A percentile compares a stretch with the other conserved stretches of the same genome.
Conservation (phyloP, 2,113 vertebrate genomes). For the Cyanoramphus novaezelandiae region DNA sequence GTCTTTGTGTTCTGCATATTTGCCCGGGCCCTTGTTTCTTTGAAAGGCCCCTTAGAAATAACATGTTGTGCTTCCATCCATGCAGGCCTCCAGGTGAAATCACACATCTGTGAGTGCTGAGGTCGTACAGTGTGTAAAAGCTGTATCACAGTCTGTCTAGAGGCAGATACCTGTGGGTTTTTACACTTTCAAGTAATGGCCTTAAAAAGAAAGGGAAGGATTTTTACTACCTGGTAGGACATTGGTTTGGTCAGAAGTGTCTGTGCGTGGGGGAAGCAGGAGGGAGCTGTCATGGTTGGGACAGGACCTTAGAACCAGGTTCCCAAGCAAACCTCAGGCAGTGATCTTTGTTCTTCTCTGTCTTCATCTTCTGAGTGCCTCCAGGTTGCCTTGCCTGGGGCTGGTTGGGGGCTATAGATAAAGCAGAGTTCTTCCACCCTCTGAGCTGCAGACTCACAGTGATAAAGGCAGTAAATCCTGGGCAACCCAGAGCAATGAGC, state of each 20-base stretch:
- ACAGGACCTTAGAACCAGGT: not conserved
- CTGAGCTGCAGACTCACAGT: not conserved
- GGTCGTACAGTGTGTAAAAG: not conserved
- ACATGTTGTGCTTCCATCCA: fast-evolving
- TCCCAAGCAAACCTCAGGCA: not conserved
- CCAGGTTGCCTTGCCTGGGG: not conserved
- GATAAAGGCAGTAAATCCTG: not conserved
- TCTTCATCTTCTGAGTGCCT: not conserved
- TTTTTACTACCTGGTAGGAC: not conserved
- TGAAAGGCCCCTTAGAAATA: not conserved
- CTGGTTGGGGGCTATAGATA: not conserved
- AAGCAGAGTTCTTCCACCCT: not conserved
- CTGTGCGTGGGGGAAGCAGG: not conserved
- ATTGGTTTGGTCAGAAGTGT: not conserved
- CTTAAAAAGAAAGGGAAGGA: not conserved
- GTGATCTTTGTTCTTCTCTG: not conserved
- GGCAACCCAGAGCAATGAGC: not conserved
- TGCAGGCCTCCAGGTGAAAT: not conserved
- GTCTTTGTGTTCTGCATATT: not conserved
- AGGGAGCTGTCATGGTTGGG: not conserved
- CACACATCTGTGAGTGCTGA: fast-evolving
- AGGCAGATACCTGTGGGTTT: not conserved
- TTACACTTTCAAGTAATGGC: not conserved
- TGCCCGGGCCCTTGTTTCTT: not conserved
- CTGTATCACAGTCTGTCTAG: not conserved